A percentile compares a stretch with the other conserved stretches of the same genome.
Conservation (phyloP, 2,888 invertebrate genomes). For the Oligia latruncula region DNA sequence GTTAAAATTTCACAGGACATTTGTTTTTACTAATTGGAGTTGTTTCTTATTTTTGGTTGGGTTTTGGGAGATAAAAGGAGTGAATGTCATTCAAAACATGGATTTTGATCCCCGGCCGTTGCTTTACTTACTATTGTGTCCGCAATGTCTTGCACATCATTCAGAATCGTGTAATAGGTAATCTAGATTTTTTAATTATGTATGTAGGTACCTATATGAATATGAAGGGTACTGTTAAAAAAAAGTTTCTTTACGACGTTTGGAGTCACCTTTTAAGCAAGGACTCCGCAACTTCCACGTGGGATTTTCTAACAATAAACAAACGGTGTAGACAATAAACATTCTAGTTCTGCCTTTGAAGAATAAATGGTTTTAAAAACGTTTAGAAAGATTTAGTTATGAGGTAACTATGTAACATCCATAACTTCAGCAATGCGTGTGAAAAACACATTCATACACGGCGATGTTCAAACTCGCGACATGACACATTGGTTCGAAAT, state of each 20-base stretch:
- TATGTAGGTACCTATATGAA: background rate
- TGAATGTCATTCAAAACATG: background rate
- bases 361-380: background rate
- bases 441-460: conserved; percentile 27
- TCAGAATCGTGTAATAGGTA: background rate
- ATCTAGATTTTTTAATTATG: background rate
- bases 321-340: background rate
- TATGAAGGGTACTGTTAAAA: background rate
- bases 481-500: conserved; percentile 47
- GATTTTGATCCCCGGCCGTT: background rate
- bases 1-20: conserved; percentile 50
- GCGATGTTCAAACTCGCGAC: conserved; percentile 52
- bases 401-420: conserved; percentile 20
- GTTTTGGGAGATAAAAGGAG: background rate
- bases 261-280: no score
- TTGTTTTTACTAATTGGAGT: conserved; percentile 40
- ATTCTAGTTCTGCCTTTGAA: background rate
- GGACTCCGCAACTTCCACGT: background rate
- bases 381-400: conserved; percentile 5
- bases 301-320: background rate
- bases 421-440: conserved; percentile 31
- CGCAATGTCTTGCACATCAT: background rate
- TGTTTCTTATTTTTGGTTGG: conserved; percentile 1
- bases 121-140: background rate
- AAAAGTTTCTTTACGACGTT: background rate